Conservation (phyloP, 2,113 vertebrate genomes). For the Empidonax alnorum region DNA sequence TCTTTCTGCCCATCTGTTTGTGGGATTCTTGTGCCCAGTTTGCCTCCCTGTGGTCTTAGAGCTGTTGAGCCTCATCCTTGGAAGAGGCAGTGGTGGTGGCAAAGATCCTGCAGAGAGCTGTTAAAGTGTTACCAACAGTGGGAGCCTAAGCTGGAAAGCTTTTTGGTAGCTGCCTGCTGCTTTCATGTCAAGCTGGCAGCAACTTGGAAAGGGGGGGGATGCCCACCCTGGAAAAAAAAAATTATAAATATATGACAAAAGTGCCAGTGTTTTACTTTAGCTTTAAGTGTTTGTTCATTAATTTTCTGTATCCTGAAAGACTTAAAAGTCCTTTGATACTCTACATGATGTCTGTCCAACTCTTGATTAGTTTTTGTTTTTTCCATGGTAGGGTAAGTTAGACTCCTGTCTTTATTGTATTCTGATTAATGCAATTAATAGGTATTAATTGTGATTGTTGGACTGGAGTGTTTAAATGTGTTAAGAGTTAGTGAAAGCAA, state of each 20-base stretch:
- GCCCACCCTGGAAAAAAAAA: neutral
- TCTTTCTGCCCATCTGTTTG: conserved; percentile 61
- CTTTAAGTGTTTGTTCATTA: neutral
- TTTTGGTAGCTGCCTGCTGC: conserved; percentile 25
- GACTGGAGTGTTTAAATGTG: neutral
- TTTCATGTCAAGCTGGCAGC: conserved; percentile 24
- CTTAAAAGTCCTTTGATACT: neutral
- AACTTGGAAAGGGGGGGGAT: neutral
- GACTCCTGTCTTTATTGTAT: neutral
- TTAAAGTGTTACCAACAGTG: conserved; percentile 55
- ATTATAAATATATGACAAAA: neutral
- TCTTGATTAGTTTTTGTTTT: neutral
- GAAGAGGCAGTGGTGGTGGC: conserved; percentile 56
- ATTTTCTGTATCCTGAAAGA: neutral
- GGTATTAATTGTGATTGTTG: neutral
- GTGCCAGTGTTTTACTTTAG: neutral
- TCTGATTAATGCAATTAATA: neutral
- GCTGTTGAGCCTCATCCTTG: conserved; percentile 61
- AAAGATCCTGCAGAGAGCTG: conserved; percentile 67
- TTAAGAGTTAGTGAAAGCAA: neutral
- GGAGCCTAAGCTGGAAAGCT: conserved; percentile 28
- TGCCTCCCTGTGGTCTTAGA: conserved; percentile 53
- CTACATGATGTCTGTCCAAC: neutral
- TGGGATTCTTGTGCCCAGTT: conserved; percentile 64
- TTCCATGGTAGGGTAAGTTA: neutral